Evolutionary conservation across 2,113 vertebrate species (phyloP).

Genomic region (Oncorhynchus mykiss): DNA sequence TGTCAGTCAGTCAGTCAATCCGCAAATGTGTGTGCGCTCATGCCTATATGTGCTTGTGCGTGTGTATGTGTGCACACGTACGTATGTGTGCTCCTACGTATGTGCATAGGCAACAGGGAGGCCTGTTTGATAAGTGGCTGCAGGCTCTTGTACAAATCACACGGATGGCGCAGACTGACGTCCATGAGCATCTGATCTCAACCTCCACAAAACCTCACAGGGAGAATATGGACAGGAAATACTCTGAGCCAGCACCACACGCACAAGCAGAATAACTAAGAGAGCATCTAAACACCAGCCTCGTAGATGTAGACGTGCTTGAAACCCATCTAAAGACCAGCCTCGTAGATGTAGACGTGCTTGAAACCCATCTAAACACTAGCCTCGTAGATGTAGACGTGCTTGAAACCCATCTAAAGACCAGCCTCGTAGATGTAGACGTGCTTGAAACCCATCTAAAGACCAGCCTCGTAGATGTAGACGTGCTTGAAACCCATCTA

Average conservation of each 20-base stretch:
- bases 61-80: constrained; percentile 10
- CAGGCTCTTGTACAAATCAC: constrained; percentile 54
- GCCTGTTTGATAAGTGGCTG: constrained; percentile 50
- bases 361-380: too few species aligned
- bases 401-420: too few species aligned
- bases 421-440: too few species aligned
- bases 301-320: too few species aligned
- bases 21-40: background rate
- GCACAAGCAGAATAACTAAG: constrained; percentile 17
- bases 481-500: too few species aligned
- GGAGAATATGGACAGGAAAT: constrained; percentile 22
- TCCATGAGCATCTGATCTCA: constrained; percentile 46
- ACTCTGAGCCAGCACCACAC: constrained; percentile 12
- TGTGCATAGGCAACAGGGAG: background rate
- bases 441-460: too few species aligned
- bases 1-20: constrained; percentile 26
- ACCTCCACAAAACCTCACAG: constrained; percentile 16
- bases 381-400: too few species aligned
- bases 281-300: background rate
- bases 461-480: too few species aligned
- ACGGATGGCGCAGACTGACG: constrained; percentile 47
- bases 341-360: too few species aligned
- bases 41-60: background rate
- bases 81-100: constrained; percentile 10
- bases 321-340: too few species aligned